Percentiles rank a stretch among this genome's conserved stretches.
phyloP scores from a whole-genome alignment of 2,797 vertebrate genomes.

The Eidolon dupreanum region DNA sequence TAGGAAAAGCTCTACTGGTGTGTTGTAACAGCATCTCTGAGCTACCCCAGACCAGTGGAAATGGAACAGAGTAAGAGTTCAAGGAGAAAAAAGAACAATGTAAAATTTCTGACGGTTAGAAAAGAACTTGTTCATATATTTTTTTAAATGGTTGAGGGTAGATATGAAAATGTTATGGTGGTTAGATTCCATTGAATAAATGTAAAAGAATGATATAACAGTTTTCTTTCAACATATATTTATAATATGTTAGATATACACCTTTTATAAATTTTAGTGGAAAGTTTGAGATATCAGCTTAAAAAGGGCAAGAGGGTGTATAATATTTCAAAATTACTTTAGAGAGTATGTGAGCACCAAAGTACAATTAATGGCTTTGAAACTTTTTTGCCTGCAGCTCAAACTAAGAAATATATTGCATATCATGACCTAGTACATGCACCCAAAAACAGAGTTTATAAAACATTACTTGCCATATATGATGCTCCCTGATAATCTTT shows the following conservation, averaged over 20 bases:
- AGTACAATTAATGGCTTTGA: not conserved
- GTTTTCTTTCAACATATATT: not conserved
- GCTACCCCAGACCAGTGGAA: not conserved
- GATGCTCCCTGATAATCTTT: not conserved
- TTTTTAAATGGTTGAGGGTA: not conserved
- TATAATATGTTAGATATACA: not conserved
- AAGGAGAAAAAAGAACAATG: not conserved
- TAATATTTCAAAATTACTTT: not conserved
- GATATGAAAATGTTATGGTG: not conserved
- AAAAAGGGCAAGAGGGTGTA: not conserved
- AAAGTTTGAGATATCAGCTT: not conserved
- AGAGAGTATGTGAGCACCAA: not conserved
- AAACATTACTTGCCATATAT: not conserved
- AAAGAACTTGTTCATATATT: not conserved
- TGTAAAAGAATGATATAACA: not conserved
- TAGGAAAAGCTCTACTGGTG: not conserved
- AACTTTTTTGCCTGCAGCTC: not conserved
- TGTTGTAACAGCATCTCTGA: not conserved
- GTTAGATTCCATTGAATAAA: not conserved
- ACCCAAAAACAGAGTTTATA: not conserved
- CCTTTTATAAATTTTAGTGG: not conserved
- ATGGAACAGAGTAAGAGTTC: not conserved
- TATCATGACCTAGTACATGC: not conserved
- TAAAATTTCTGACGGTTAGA: not conserved
- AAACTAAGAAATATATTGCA: slow-evolving; percentile 1